phyloP scores from a whole-genome alignment of 1,140 invertebrate genomes.

The Diploscapter pachys region DNA sequence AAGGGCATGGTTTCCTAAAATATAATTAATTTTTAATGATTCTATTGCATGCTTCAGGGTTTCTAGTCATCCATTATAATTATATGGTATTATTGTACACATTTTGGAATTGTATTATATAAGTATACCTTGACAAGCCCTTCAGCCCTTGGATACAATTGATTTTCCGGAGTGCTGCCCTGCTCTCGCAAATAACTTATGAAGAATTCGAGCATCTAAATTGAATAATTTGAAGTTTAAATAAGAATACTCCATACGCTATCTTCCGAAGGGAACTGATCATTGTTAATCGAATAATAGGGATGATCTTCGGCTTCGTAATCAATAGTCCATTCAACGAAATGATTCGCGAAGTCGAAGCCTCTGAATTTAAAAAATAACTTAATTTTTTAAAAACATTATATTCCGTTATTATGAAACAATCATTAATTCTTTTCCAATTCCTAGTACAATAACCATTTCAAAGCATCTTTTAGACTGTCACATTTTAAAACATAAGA shows the following conservation, averaged over 20 bases:
- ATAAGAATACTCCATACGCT: slow-evolving; percentile 21
- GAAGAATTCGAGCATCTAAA: slow-evolving; percentile 55
- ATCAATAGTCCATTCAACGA: slow-evolving; percentile 56
- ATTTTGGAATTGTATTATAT: background rate
- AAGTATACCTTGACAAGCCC: slow-evolving; percentile 43
- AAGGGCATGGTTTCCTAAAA: slow-evolving; percentile 55
- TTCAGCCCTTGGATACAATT: slow-evolving; percentile 37
- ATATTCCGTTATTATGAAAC: background rate
- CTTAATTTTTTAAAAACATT: background rate
- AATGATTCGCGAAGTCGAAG: slow-evolving; percentile 58
- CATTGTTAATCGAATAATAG: slow-evolving; percentile 49
- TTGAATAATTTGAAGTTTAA: background rate
- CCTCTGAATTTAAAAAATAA: slow-evolving; percentile 38
- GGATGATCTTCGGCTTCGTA: slow-evolving; percentile 53
- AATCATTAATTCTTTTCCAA: background rate
- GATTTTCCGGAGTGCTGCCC: slow-evolving; percentile 21
- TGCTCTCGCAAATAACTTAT: slow-evolving; percentile 48
- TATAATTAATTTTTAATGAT: background rate
- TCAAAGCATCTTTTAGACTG: background rate
- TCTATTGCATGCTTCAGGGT: too few species aligned
- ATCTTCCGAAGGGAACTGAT: slow-evolving; percentile 51
- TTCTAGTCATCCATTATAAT: too few species aligned
- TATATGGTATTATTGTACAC: too few species aligned
- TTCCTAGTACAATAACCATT: background rate
- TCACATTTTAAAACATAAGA: too few species aligned